phyloP scores from a whole-genome alignment of 2,113 vertebrate species.

The Psammodynastes pulverulentus region DNA sequence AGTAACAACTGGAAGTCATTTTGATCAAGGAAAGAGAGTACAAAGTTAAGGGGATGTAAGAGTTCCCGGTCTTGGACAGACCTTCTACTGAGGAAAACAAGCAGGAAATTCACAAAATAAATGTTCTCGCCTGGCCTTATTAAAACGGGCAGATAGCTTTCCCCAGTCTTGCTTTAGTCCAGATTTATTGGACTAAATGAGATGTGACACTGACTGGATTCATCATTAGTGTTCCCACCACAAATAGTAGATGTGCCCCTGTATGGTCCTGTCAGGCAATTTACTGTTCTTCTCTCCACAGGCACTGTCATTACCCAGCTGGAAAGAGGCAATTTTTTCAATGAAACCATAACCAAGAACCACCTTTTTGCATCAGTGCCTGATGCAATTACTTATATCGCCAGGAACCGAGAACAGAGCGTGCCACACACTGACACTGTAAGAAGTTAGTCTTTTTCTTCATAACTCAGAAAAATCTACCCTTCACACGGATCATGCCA shows the following conservation, averaged over 20 bases:
- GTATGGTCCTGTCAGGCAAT: background rate
- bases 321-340: conserved; percentile 83
- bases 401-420: background rate
- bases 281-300: conserved; percentile 43
- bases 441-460: background rate
- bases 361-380: conserved; percentile 83
- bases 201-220: background rate
- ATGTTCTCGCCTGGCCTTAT: background rate
- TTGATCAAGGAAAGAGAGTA: background rate
- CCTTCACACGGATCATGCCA: too few relatives aligned
- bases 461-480: background rate
- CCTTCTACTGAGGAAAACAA: background rate
- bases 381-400: conserved; percentile 73
- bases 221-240: background rate
- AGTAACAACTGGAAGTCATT: background rate
- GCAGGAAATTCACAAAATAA: background rate
- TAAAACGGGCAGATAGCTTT: background rate
- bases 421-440: conserved; percentile 43
- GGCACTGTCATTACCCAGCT: conserved; percentile 77
- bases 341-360: conserved; percentile 78
- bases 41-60: background rate
- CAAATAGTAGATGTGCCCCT: background rate
- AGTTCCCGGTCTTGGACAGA: background rate
- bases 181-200: background rate
- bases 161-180: background rate